phyloP scores from a whole-genome alignment of 2,888 invertebrate species.

The Pterostichus madidus region DNA sequence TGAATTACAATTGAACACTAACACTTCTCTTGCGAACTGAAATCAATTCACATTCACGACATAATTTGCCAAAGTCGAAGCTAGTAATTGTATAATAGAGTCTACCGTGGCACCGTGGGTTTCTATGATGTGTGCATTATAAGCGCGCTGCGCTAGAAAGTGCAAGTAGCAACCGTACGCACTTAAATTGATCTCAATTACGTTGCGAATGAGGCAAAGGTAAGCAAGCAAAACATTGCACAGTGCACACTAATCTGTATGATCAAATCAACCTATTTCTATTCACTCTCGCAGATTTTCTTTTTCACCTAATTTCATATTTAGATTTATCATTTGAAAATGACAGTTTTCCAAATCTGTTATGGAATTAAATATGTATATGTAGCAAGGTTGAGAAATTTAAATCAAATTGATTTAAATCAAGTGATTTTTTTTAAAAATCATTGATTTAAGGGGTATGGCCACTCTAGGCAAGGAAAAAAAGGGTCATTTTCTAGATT shows the following conservation, averaged over 20 bases:
- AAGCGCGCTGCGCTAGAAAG: constrained; percentile 28
- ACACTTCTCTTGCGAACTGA: constrained; percentile 4
- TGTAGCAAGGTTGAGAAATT: too few species aligned
- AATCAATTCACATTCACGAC: not conserved
- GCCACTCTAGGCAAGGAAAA: too few species aligned
- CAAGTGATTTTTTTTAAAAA: too few species aligned
- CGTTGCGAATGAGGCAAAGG: constrained; percentile 51
- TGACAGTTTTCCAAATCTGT: too few species aligned
- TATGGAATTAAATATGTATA: too few species aligned
- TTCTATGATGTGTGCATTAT: constrained; percentile 33
- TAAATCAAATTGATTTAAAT: too few species aligned
- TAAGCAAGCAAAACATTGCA: constrained; percentile 44
- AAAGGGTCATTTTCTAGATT: too few species aligned
- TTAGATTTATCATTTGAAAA: too few species aligned
- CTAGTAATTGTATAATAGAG: constrained; percentile 36
- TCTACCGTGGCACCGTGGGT: constrained; percentile 43
- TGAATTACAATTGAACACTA: constrained; percentile 10
- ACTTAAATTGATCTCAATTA: constrained; percentile 57
- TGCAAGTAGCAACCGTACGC: constrained; percentile 51
- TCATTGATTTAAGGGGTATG: too few species aligned
- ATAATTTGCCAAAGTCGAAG: constrained; percentile 3
- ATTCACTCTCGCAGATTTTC: not conserved
- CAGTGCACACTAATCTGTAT: constrained; percentile 35
- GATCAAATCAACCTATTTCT: constrained; percentile 39
- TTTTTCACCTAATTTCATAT: not conserved